These are phyloP conservation scores for Megaceryle torquata DNA, from an alignment of 2,113 vertebrate species.

Conservation along the genomic window DNA sequence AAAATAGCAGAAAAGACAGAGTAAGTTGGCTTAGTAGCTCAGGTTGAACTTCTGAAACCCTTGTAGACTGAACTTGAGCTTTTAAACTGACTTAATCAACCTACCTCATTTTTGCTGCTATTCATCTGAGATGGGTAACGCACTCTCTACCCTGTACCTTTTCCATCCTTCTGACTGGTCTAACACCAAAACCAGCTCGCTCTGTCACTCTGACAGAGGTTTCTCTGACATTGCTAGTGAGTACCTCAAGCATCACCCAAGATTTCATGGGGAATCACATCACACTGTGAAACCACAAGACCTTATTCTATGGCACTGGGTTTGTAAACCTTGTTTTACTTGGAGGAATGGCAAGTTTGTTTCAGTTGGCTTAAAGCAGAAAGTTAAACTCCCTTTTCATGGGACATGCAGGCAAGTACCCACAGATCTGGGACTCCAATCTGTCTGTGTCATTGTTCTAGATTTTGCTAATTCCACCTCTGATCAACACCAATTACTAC, in stretches of 20 bases:
- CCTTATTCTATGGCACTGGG: not conserved
- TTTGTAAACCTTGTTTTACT: not conserved
- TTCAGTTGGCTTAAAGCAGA: not conserved
- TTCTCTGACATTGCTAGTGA: not conserved
- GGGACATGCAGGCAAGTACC: not conserved
- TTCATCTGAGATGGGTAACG: not conserved
- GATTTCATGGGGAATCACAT: not conserved
- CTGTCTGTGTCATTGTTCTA: not conserved
- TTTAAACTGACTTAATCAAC: not conserved
- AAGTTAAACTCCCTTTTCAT: not conserved
- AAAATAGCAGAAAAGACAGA: not conserved
- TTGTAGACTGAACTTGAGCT: not conserved
- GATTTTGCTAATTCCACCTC: not conserved
- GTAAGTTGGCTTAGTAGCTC: not conserved
- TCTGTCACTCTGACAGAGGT: not conserved
- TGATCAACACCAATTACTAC: not conserved
- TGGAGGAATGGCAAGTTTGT: not conserved
- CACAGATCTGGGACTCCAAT: not conserved
- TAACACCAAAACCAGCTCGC: not conserved
- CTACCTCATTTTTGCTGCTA: not conserved
- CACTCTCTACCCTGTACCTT: not conserved
- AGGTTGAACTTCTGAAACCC: not conserved
- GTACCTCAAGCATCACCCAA: not conserved
- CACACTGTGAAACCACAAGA: not conserved
- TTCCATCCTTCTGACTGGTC: not conserved